phyloP scores from a whole-genome alignment of 2,888 invertebrate genomes.

The Phengaris alcon region DNA sequence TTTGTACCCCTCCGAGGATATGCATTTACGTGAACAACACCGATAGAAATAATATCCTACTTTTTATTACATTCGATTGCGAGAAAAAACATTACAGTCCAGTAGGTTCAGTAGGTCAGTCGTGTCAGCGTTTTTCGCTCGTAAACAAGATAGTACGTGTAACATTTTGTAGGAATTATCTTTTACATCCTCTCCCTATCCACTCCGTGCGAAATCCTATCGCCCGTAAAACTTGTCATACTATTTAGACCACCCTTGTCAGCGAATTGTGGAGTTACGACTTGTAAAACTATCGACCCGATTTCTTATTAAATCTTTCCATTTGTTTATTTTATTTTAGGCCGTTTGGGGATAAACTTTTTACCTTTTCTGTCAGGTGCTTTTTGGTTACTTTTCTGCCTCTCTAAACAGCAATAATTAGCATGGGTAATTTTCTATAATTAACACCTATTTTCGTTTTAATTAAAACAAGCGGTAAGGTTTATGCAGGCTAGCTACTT shows the following conservation, averaged over 20 bases:
- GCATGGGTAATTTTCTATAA: no score
- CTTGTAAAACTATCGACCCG: conserved; percentile 10
- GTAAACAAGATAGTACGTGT: conserved; percentile 23
- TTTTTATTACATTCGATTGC: conserved; percentile 14
- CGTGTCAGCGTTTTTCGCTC: conserved; percentile 11
- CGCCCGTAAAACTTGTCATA: conserved; percentile 20
- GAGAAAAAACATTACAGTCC: conserved; percentile 14
- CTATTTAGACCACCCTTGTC: conserved; percentile 18
- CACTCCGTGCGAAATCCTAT: background rate
- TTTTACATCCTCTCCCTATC: conserved; percentile 9
- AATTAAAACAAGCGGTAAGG: background rate
- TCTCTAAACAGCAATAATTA: no score
- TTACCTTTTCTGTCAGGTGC: no score
- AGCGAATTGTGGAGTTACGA: conserved; percentile 17
- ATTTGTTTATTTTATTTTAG: background rate
- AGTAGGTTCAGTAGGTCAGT: conserved; percentile 8
- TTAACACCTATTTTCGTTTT: no score
- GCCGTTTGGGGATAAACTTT: no score
- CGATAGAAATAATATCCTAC: background rate
- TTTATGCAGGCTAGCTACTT: background rate
- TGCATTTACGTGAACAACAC: background rate
- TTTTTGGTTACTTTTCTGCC: no score
- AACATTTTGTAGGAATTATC: conserved; percentile 21
- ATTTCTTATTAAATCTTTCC: background rate
- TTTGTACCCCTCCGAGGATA: no score